phyloP scores from a whole-genome alignment of 2,888 invertebrate genomes.

The Megastigmus dorsalis region DNA sequence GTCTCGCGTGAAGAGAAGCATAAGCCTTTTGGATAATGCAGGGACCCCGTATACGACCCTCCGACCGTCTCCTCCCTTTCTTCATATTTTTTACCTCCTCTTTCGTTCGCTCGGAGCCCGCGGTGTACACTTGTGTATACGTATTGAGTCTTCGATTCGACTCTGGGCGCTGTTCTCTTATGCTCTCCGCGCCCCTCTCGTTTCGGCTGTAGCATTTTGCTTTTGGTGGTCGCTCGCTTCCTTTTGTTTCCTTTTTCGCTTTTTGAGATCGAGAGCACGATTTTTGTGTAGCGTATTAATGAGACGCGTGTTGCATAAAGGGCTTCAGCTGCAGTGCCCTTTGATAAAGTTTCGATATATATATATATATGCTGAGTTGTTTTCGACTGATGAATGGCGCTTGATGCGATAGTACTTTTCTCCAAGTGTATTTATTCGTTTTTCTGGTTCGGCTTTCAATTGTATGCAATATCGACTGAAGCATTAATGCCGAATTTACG shows the following conservation, averaged over 20 bases:
- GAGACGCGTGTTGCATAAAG: conserved; percentile 39
- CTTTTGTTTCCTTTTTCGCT: neutral
- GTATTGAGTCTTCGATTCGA: conserved; percentile 52
- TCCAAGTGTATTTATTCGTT: too few species aligned
- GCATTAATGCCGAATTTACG: too few species aligned
- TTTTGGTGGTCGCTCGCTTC: too few species aligned
- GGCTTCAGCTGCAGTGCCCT: too few species aligned
- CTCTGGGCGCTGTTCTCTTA: conserved; percentile 9
- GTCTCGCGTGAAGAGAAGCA: conserved; percentile 21
- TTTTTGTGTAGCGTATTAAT: conserved; percentile 46
- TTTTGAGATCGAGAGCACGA: conserved; percentile 38
- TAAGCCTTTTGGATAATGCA: conserved; percentile 27
- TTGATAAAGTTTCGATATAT: neutral
- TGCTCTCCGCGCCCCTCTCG: too few species aligned
- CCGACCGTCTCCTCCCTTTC: conserved; percentile 9
- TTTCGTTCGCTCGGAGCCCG: neutral
- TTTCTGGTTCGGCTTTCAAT: too few species aligned
- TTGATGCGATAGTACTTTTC: too few species aligned
- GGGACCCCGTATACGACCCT: conserved; percentile 15
- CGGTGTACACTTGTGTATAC: conserved; percentile 27
- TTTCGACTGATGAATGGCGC: neutral
- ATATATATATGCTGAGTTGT: too few species aligned
- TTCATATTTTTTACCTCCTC: conserved; percentile 38
- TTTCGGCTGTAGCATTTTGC: too few species aligned
- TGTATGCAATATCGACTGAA: too few species aligned